Conservation (phyloP, 37 sponge, comb jelly and placozoan genomes). For the Aphrocallistes beatrix region DNA sequence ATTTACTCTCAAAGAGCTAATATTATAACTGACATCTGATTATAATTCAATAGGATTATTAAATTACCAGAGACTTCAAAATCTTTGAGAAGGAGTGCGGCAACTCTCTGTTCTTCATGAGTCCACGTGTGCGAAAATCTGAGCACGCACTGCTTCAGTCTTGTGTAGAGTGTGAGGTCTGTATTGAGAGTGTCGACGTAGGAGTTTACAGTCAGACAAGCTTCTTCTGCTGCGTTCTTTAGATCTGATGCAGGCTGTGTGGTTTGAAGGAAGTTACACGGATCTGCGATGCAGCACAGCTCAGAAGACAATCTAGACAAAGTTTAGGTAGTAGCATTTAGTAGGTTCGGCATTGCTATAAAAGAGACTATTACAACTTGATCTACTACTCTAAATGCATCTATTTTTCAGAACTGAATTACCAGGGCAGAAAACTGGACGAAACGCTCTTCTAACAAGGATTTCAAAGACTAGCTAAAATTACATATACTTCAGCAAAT, state of each 20-base stretch:
- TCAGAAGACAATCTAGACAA: not conserved
- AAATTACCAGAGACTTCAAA: slow-evolving; percentile 34
- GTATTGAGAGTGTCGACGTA: slow-evolving; percentile 70
- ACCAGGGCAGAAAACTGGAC: too few species aligned
- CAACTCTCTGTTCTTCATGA: slow-evolving; percentile 29
- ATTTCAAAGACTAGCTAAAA: too few species aligned
- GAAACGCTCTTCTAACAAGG: too few species aligned
- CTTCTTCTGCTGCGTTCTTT: slow-evolving; percentile 24
- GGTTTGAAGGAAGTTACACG: not conserved
- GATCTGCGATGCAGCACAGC: not conserved
- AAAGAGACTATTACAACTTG: too few species aligned
- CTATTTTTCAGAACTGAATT: too few species aligned
- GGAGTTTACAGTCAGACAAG: slow-evolving; percentile 26
- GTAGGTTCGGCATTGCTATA: too few species aligned
- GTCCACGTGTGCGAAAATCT: slow-evolving; percentile 21
- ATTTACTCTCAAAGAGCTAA: too few species aligned
- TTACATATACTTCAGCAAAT: too few species aligned
- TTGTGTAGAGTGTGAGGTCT: slow-evolving; percentile 22
- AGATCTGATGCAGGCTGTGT: slow-evolving; percentile 37
- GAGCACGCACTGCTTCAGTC: slow-evolving; percentile 26
- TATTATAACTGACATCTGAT: too few species aligned
- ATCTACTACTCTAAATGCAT: too few species aligned
- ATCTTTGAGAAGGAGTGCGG: slow-evolving; percentile 53
- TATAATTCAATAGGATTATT: too few species aligned
- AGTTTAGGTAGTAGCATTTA: too few species aligned